Percentiles rank a stretch among this genome's conserved stretches.
Evolutionary conservation across 2,113 vertebrate genomes (phyloP).

Genomic region (Chionis minor): DNA sequence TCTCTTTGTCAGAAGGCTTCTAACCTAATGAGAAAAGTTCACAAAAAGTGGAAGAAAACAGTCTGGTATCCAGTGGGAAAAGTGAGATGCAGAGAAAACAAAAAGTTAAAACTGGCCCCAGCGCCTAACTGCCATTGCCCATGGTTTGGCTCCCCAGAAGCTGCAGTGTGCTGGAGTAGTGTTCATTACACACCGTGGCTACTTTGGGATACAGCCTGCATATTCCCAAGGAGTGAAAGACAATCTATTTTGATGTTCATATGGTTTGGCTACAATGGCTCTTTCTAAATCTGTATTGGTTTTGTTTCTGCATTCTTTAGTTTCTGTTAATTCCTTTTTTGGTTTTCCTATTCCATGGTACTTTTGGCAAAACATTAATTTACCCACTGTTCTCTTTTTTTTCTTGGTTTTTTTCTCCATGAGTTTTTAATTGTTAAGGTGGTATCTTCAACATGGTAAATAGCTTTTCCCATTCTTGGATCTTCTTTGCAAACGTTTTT

Average conservation of each 20-base stretch:
- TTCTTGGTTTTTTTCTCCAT: rapidly evolving
- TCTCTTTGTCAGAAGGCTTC: background rate
- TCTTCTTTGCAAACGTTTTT: background rate
- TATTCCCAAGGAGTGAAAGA: background rate
- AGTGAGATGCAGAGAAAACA: background rate
- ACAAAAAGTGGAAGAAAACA: constrained; percentile 26
- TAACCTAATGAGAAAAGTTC: background rate
- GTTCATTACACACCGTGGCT: background rate
- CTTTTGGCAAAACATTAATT: background rate
- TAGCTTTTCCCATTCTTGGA: background rate
- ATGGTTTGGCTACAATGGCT: background rate
- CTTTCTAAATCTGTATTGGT: background rate
- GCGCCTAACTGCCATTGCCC: background rate
- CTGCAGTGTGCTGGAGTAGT: background rate
- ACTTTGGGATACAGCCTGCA: background rate
- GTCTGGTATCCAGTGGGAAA: background rate
- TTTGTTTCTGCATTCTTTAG: background rate
- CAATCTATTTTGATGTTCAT: background rate
- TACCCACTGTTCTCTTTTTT: background rate
- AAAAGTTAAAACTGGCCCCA: background rate
- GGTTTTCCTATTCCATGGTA: background rate
- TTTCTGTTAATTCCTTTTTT: background rate
- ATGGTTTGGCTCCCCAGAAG: background rate
- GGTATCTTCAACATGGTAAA: background rate
- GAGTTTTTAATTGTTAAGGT: background rate